phyloP scores from a whole-genome alignment of 2,113 vertebrate genomes.

The Enhydra lutris region DNA sequence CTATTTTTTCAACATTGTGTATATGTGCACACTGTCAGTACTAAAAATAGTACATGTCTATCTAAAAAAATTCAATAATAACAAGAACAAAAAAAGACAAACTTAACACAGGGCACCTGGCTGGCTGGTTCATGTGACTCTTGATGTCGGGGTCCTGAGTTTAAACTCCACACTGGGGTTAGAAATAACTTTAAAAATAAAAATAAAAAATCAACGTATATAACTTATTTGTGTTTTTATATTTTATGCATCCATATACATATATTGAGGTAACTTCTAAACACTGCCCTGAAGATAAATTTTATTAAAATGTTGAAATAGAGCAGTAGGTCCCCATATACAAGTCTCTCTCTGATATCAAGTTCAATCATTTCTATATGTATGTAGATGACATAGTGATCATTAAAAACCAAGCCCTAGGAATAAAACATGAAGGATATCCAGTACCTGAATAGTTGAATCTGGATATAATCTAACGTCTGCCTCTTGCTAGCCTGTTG shows the following conservation, averaged over 20 bases:
- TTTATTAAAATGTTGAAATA: neutral
- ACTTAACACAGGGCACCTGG: neutral
- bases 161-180: neutral
- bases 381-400: neutral
- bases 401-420: neutral
- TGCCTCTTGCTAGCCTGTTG: neutral
- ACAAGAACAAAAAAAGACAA: neutral
- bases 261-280: neutral
- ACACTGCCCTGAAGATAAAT: neutral
- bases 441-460: neutral
- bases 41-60: neutral
- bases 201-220: neutral
- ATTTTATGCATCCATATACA: neutral
- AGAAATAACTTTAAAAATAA: neutral
- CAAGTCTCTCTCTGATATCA: neutral
- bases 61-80: neutral
- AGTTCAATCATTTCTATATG: neutral
- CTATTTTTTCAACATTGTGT: neutral
- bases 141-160: neutral
- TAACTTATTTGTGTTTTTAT: neutral
- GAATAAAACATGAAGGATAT: neutral
- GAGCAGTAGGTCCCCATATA: neutral
- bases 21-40: neutral
- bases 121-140: neutral
- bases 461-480: neutral